phyloP scores from a whole-genome alignment of 35 echinoderm and acorn worm species.

The Holothuria glaberrima region DNA sequence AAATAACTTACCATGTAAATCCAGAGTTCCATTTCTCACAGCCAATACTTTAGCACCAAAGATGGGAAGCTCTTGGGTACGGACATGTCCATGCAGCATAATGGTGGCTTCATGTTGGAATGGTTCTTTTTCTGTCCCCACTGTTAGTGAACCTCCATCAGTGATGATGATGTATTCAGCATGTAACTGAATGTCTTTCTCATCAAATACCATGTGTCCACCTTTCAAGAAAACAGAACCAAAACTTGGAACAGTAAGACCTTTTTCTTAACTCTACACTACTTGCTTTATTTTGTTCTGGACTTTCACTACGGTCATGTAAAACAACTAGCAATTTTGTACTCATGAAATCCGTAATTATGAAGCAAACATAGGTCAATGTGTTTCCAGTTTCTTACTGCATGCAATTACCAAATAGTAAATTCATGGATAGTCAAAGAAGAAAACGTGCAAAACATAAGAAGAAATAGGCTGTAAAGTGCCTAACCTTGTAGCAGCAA shows the following conservation, averaged over 20 bases:
- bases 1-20: conserved; percentile 80
- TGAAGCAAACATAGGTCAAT: too few species aligned
- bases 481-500: conserved; percentile 83
- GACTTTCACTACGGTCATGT: too few species aligned
- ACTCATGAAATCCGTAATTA: too few species aligned
- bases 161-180: conserved; percentile 91
- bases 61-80: conserved; percentile 76
- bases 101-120: conserved; percentile 96
- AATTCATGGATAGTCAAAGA: too few species aligned
- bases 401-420: too few species aligned
- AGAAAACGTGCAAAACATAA: too few species aligned
- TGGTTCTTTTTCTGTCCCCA: conserved; percentile 85
- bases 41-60: conserved; percentile 94
- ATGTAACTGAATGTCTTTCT: conserved; percentile 85
- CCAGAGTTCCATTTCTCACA: conserved; percentile 90
- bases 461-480: too few species aligned
- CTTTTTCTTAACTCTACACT: too few species aligned
- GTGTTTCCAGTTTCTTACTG: too few species aligned
- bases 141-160: conserved; percentile 82
- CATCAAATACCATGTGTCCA: conserved; percentile 88
- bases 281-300: too few species aligned
- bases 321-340: too few species aligned
- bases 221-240: conserved; percentile 68
- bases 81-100: conserved; percentile 83
- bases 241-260: too few species aligned